Evolutionary conservation across 2,113 vertebrate species (phyloP).

Genomic region (Gavialis gangeticus): DNA sequence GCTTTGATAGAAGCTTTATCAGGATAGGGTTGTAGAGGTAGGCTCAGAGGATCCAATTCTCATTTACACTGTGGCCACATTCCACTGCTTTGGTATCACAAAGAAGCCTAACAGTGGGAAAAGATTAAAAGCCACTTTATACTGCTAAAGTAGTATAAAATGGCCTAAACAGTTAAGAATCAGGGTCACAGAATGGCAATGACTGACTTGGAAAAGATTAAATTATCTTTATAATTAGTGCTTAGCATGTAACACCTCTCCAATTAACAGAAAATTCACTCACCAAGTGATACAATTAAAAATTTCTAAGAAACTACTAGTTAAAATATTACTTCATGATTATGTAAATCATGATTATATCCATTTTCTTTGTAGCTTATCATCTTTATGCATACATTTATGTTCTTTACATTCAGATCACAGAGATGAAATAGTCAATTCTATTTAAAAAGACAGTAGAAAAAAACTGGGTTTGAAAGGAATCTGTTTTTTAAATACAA

Average conservation of each 20-base stretch:
- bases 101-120: neutral
- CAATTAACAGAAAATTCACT: slow-evolving; percentile 67
- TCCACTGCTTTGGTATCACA: neutral
- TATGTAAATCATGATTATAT: slow-evolving; percentile 64
- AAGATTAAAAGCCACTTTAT: neutral
- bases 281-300: slow-evolving; percentile 69
- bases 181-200: neutral
- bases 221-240: slow-evolving; percentile 27
- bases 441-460: slow-evolving; percentile 61
- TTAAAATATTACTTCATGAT: slow-evolving; percentile 72
- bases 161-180: slow-evolving; percentile 22
- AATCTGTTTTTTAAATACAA: slow-evolving; percentile 55
- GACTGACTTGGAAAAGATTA: slow-evolving; percentile 46
- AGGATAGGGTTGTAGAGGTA: neutral
- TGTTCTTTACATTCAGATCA: slow-evolving; percentile 54
- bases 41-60: neutral
- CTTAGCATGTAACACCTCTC: slow-evolving; percentile 40
- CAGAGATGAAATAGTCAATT: slow-evolving; percentile 50
- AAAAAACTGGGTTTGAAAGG: slow-evolving; percentile 58
- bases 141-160: neutral
- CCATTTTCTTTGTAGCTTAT: slow-evolving; percentile 42
- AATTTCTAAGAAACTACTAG: slow-evolving; percentile 72
- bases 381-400: slow-evolving; percentile 18
- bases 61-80: neutral
- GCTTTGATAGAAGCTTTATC: neutral